Evolutionary conservation across 2,797 vertebrate species (phyloP), one percentile per base, ranked within the genome.

Genomic region (Botia almorhae): DNA sequence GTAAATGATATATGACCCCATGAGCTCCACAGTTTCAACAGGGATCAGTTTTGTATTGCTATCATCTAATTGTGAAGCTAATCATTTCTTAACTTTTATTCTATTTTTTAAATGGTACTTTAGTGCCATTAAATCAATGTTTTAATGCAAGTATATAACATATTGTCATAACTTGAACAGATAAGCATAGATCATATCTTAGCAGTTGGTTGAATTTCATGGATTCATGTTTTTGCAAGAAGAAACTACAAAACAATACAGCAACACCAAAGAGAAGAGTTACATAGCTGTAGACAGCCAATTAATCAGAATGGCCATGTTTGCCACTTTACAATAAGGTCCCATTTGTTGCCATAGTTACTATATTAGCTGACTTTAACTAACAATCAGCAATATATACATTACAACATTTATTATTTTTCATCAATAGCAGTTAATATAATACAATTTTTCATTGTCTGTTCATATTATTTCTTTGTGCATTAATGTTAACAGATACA

Each of bases 241-340:
- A 84, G 85, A 89, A 86, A 88, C 88, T 84, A 85, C 36, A 8
- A 56, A 81, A 87, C n/a, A 16, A 90, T 93, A 93, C 93, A 91
- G 93, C 92, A 89, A 87, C 69, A 92, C 92, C 84, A 81, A 85
- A 85, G 81, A 85, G 53, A 39, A n/a, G 89, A 92, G 92, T 91
- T 89, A 91, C 84, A 82, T 36, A 67, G 14, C 21, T 26, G 67
- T 90, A 90, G 71, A 67, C 36, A 61, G 19, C 56, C n/a, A 1
- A 19, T 17, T 72, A 26, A 64, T 84, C 71, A 29, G 13, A 36
- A 14, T 80, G 51, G 81, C 61, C 7, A 84, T 1, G 5, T 33
- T n/a, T 10, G 17, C 39, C 67, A 33, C 76, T 43, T 43, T 43
- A 43, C 39, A 8, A 43, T 8, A 43, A 43, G 39, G 39, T 10